phyloP scores from a whole-genome alignment of 2,888 invertebrate genomes.

The Exocentrus adspersus region DNA sequence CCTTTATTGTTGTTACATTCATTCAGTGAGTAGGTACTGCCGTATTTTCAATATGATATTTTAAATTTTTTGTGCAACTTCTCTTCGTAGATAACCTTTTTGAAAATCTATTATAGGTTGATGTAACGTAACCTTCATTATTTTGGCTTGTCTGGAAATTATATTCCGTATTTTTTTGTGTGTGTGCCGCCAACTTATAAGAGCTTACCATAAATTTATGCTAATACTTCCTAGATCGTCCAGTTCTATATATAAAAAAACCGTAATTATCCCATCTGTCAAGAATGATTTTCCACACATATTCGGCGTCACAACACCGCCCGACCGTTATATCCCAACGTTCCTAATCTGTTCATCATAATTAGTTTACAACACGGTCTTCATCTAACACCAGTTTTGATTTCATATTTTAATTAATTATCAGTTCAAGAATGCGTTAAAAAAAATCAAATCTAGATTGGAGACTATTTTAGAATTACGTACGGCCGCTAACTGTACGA shows the following conservation, averaged over 20 bases:
- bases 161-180: no score
- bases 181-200: no score
- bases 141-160: no score
- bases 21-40: conserved; percentile 8
- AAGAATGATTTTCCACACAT: conserved; percentile 19
- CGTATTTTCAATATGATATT: conserved; percentile 5
- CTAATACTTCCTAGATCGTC: neutral
- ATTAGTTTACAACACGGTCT: conserved; percentile 20
- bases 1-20: conserved; percentile 27
- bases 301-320: conserved; percentile 21
- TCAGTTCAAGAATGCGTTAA: conserved; percentile 14
- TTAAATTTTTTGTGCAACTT: neutral
- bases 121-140: no score
- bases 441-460: conserved; percentile 9
- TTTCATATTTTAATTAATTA: conserved; percentile 26
- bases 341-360: conserved; percentile 25
- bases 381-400: conserved; percentile 18
- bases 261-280: conserved; percentile 14
- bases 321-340: conserved; percentile 17
- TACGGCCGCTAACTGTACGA: neutral
- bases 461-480: neutral
- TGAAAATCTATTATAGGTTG: neutral
- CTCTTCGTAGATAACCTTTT: neutral
- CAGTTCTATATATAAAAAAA: conserved; percentile 4
- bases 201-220: neutral